A percentile compares a stretch with the other conserved stretches of the same genome.
These are phyloP conservation scores for Hydractinia echinata DNA, from an alignment of 30 jellyfish, hydroid and myxozoan species.

Conservation along the genomic window DNA sequence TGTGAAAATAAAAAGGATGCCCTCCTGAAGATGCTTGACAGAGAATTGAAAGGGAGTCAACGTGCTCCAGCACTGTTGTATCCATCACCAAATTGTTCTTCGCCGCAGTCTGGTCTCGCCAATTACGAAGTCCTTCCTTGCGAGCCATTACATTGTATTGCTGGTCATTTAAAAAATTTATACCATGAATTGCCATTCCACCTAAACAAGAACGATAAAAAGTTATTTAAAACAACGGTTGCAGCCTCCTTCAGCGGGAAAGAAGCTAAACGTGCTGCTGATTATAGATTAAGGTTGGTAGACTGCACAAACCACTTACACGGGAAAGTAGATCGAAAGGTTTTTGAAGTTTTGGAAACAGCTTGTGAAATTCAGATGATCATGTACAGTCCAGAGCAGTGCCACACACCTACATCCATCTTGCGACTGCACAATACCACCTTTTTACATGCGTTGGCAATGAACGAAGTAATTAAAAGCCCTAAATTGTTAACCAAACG, in stretches of 20 bases:
- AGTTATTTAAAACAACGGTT: not conserved
- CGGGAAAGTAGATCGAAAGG: slow-evolving; percentile 17
- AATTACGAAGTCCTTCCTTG: slow-evolving; percentile 31
- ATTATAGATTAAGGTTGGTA: slow-evolving; percentile 14
- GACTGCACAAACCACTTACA: not conserved
- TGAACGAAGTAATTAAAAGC: slow-evolving; percentile 4
- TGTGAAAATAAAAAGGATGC: not conserved
- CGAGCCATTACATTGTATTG: slow-evolving; percentile 23
- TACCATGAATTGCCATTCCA: slow-evolving; percentile 33
- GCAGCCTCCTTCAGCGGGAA: not conserved
- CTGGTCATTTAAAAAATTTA: slow-evolving; percentile 21
- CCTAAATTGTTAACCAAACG: slow-evolving; percentile 18
- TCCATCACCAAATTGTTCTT: not conserved
- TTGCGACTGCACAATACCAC: slow-evolving; percentile 13
- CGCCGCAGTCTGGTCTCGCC: not conserved
- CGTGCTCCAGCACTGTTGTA: slow-evolving; percentile 29
- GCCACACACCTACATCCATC: slow-evolving; percentile 7
- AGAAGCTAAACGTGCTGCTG: slow-evolving; percentile 11
- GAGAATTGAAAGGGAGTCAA: slow-evolving; percentile 16
- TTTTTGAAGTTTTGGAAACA: not conserved
- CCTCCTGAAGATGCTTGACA: not conserved
- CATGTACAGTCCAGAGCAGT: not conserved
- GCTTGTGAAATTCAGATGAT: slow-evolving; percentile 12
- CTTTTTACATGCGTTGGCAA: slow-evolving; percentile 13
- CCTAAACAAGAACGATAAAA: slow-evolving; percentile 21